A percentile compares a stretch with the other conserved stretches of the same genome.
These are phyloP conservation scores for Linnaemya vulpina DNA, from an alignment of 2,888 invertebrate genomes.

Conservation along the genomic window DNA sequence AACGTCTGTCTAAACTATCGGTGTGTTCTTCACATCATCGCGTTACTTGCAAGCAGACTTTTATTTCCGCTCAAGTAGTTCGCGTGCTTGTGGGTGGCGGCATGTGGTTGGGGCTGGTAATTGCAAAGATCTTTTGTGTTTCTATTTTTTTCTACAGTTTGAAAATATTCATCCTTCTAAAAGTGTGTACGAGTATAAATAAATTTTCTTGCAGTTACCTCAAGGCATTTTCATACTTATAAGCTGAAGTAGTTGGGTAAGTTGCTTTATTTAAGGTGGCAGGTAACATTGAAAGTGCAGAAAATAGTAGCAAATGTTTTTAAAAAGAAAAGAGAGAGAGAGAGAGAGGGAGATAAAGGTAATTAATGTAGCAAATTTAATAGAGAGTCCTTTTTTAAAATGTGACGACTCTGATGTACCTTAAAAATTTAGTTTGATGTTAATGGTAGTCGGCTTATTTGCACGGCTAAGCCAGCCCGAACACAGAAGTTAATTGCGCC, in stretches of 20 bases:
- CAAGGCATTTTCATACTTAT: conserved; percentile 30
- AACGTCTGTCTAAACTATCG: neutral
- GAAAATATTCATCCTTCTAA: conserved; percentile 21
- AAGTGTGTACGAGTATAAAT: neutral
- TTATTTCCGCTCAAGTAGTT: conserved; percentile 33
- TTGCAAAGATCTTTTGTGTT: conserved; percentile 6
- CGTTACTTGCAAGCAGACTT: conserved; percentile 22
- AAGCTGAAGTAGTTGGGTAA: conserved; percentile 20
- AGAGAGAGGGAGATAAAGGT: too few species aligned
- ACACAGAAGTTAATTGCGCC: too few species aligned
- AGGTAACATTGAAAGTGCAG: neutral
- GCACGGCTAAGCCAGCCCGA: too few species aligned
- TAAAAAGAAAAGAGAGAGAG: too few species aligned
- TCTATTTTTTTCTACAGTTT: neutral
- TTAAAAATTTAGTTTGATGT: too few species aligned
- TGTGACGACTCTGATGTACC: too few species aligned
- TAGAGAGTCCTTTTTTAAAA: too few species aligned
- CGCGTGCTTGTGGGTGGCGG: neutral
- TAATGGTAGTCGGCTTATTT: too few species aligned
- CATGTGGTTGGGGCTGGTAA: neutral
- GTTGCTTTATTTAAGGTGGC: conserved; percentile 23
- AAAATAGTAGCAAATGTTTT: neutral
- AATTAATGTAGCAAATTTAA: too few species aligned
- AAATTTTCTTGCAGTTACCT: conserved; percentile 35
- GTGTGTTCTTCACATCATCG: conserved; percentile 19